A percentile compares a stretch with the other conserved stretches of the same genome.
phyloP scores from a whole-genome alignment of 2,797 vertebrate species.

The Gadopsis bispinosus region DNA sequence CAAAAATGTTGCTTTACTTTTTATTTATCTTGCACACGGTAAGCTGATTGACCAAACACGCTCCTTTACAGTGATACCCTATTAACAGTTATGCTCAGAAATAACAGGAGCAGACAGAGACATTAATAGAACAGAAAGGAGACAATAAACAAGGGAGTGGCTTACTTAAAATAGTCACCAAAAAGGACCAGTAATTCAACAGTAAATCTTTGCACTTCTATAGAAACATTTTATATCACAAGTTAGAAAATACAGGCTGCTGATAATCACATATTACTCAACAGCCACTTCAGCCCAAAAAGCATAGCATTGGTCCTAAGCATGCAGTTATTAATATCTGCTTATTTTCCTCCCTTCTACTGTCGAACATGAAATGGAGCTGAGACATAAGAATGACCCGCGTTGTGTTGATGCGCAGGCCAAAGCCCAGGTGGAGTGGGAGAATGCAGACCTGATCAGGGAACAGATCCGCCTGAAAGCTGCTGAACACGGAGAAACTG shows the following conservation, averaged over 20 bases:
- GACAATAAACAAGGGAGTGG: not conserved
- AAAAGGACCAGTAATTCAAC: not conserved
- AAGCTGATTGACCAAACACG: not conserved
- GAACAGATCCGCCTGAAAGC: conserved; percentile 93
- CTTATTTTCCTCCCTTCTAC: conserved; percentile 78
- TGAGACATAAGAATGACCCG: conserved; percentile 91
- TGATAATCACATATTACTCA: too few species aligned
- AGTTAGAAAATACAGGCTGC: not conserved
- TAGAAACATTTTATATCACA: not conserved
- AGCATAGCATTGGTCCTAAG: not conserved
- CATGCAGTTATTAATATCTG: conserved; percentile 5
- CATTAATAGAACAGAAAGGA: not conserved
- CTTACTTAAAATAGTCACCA: not conserved
- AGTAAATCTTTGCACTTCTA: not conserved
- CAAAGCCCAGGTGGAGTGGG: conserved; percentile 87
- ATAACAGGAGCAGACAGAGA: not conserved
- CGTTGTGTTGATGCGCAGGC: conserved; percentile 89
- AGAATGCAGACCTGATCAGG: conserved; percentile 91
- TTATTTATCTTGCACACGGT: not conserved
- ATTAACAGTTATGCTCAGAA: not conserved
- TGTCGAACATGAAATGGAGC: conserved; percentile 90
- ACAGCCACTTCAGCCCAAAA: not conserved
- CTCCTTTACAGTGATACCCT: not conserved
- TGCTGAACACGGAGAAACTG: conserved; percentile 91
- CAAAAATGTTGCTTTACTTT: not conserved